A percentile compares a stretch with the other conserved stretches of the same genome.
These are phyloP conservation scores for Opisthocomus hoazin DNA, from an alignment of 2,113 vertebrate species.

Conservation along the genomic window DNA sequence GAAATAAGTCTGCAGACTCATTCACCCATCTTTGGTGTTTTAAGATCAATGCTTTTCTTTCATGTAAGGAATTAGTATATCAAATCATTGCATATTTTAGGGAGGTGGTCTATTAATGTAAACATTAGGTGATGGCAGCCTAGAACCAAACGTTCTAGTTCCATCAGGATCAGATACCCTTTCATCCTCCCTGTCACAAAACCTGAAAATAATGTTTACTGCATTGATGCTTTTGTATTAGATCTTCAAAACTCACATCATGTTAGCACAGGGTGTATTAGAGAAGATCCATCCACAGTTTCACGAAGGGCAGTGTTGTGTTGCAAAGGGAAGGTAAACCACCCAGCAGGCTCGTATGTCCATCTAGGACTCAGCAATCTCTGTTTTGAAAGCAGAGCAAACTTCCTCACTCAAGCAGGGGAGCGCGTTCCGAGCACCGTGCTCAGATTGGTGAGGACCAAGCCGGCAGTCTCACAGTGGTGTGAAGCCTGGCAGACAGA, in stretches of 20 bases:
- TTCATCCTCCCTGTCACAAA: neutral
- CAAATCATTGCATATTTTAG: neutral
- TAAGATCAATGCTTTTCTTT: neutral
- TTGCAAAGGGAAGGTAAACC: neutral
- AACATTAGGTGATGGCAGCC: neutral
- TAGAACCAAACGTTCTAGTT: neutral
- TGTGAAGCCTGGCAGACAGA: neutral
- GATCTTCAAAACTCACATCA: neutral
- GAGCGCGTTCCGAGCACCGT: neutral
- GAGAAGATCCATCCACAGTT: neutral
- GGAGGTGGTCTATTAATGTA: neutral
- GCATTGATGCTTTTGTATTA: neutral
- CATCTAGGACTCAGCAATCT: neutral
- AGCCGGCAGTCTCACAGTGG: neutral
- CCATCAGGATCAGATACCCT: neutral
- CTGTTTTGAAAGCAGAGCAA: neutral
- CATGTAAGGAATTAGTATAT: neutral
- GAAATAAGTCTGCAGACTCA: neutral
- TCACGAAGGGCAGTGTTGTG: neutral
- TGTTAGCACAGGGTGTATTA: neutral
- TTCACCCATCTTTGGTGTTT: neutral
- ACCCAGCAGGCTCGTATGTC: neutral
- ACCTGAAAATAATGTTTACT: neutral
- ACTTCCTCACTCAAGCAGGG: neutral
- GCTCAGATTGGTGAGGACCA: neutral